Percentiles rank a stretch among this genome's conserved stretches.
phyloP scores from a whole-genome alignment of 2,797 vertebrate genomes.

The Chromobotia macracanthus region DNA sequence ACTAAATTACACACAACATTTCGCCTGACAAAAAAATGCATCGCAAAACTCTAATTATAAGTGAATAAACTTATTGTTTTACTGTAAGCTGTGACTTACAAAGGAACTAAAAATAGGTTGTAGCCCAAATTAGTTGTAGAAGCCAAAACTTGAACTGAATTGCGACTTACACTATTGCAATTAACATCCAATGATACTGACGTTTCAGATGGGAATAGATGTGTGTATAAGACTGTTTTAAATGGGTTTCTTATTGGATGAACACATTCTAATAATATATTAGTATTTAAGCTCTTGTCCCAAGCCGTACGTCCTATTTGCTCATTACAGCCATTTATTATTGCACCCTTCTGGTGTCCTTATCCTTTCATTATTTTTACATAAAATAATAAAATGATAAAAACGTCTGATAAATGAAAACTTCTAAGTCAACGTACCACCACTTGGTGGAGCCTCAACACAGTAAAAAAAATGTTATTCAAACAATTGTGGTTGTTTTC shows the following conservation, averaged over 20 bases:
- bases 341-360: background rate
- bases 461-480: background rate
- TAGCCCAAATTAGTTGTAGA: background rate
- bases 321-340: too few species aligned
- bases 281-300: too few species aligned
- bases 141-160: background rate
- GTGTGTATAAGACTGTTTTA: background rate
- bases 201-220: background rate
- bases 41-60: background rate
- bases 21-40: background rate
- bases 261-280: too few species aligned
- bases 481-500: background rate
- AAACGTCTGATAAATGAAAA: background rate
- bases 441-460: conserved; percentile 4
- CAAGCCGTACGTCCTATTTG: too few species aligned
- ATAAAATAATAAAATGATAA: background rate
- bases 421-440: background rate
- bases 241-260: background rate
- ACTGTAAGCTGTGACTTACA: background rate
- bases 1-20: background rate
- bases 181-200: background rate
- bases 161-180: background rate
- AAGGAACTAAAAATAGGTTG: background rate
- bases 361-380: background rate
- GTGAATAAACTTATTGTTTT: background rate